Evolutionary conservation across 2,888 invertebrate genomes (phyloP), one percentile per base, ranked within the genome.

Genomic region (Abrostola tripartita): DNA sequence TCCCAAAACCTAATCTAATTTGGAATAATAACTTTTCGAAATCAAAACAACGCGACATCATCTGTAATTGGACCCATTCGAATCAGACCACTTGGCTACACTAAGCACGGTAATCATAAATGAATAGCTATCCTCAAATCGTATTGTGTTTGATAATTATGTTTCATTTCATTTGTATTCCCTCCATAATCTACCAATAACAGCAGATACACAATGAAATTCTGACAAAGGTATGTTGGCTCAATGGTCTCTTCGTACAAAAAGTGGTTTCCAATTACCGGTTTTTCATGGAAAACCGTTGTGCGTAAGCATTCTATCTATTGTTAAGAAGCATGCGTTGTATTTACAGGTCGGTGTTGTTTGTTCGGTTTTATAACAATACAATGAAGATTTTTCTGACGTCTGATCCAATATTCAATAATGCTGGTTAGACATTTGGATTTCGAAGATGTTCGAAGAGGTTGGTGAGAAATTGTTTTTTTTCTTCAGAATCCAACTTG

Each of bases 241-340:
- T 60, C 42, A 61, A 56, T 68, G 74, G 65, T 74, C 54, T 67
- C 71, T 71, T 77, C 74, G 76, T 74, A 65, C 68, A 68, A 64
- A 61, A 69, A 72, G 71, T 70, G 64, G 64, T 74, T 76, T 59
- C 79, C 83, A 79, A 81, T 82, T 81, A 81, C 71, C 56, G 70
- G 68, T 69, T 73, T 56, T 68, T 57, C 54, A 52, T 55, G 61
- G 65, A 74, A 74, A 62, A 66, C 54, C 61, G 65, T 56, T 55
- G 68, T 65, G 65, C 59, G 59, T 62, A 50, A 64, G 69, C 52
- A 60, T 78, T 71, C 41, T 52, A 47, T 68, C 70, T 65, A 61
- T 70, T 70, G 63, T 79, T 61, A 47, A 38, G 24, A 40, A 57
- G 50, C 55, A 61, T 78, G 66, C 51, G 61, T 52, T 56, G 55